These are phyloP conservation scores for Coracias cyanogaster DNA, from an alignment of 2,797 vertebrate species.

Conservation along the genomic window DNA sequence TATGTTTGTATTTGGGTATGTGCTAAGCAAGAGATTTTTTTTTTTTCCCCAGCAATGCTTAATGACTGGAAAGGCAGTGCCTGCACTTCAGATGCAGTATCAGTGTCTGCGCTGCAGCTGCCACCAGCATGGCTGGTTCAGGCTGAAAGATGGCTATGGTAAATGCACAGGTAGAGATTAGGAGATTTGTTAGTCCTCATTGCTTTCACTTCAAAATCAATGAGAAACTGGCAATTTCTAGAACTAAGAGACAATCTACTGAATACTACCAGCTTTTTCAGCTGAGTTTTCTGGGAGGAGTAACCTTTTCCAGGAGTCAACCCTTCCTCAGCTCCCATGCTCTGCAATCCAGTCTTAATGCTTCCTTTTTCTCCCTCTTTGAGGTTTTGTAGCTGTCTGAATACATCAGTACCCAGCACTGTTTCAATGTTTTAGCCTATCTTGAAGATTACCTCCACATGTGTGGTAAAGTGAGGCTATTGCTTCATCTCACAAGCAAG, in stretches of 20 bases:
- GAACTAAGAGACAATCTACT: not conserved
- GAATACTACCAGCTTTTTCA: not conserved
- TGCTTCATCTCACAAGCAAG: not conserved
- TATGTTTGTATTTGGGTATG: rapidly evolving
- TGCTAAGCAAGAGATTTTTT: not conserved
- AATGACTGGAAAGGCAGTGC: not conserved
- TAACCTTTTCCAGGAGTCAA: not conserved
- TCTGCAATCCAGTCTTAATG: not conserved
- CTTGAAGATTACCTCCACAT: not conserved
- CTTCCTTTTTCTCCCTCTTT: not conserved
- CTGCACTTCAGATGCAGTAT: not conserved
- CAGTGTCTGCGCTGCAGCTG: not conserved
- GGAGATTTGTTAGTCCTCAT: not conserved
- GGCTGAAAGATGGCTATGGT: not conserved
- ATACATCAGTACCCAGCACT: not conserved
- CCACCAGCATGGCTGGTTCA: not conserved
- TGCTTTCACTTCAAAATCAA: not conserved
- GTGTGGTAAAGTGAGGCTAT: not conserved
- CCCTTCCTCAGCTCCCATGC: not conserved
- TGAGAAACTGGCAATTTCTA: not conserved
- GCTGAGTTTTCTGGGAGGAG: not conserved
- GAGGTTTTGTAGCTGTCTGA: not conserved
- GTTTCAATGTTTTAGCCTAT: not conserved
- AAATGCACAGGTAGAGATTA: not conserved
- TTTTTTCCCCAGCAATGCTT: not conserved